A percentile compares a stretch with the other conserved stretches of the same genome.
Conservation (phyloP, 2,888 invertebrate genomes). For the Netelia melanura region DNA sequence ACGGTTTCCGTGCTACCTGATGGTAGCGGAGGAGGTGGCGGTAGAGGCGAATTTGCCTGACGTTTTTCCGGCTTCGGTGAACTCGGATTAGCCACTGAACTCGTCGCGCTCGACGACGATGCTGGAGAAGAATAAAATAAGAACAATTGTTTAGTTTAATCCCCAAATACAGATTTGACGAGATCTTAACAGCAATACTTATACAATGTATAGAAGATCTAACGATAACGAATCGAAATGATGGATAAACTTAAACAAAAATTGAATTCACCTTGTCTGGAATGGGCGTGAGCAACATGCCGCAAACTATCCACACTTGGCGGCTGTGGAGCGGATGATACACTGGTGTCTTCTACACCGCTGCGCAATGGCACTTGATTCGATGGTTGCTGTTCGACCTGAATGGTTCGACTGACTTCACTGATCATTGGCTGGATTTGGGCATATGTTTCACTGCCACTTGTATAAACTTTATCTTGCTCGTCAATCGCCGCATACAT, state of each 20-base stretch:
- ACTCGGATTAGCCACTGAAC: conserved; percentile 91
- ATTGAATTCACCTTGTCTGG: conserved; percentile 86
- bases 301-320: conserved; percentile 88
- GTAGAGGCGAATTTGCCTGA: conserved; percentile 95
- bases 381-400: conserved; percentile 73
- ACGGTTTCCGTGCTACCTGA: conserved; percentile 91
- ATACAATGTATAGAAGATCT: background rate
- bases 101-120: conserved; percentile 90
- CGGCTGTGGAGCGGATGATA: conserved; percentile 85
- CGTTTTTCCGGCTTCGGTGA: conserved; percentile 96
- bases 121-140: conserved; percentile 82
- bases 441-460: conserved; percentile 95
- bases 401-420: conserved; percentile 83
- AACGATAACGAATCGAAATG: conserved; percentile 16
- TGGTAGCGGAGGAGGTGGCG: conserved; percentile 93
- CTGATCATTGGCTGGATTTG: conserved; percentile 89
- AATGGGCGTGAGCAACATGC: conserved; percentile 87
- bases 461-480: conserved; percentile 88
- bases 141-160: conserved; percentile 16
- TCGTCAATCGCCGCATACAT: conserved; percentile 97
- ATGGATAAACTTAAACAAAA: conserved; percentile 18
- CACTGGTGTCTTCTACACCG: conserved; percentile 77
- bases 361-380: conserved; percentile 71
- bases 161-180: conserved; percentile 15
- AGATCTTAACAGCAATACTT: background rate